These are phyloP conservation scores for Calephelis virginiensis DNA, from an alignment of 1,140 invertebrate species.

Conservation along the genomic window DNA sequence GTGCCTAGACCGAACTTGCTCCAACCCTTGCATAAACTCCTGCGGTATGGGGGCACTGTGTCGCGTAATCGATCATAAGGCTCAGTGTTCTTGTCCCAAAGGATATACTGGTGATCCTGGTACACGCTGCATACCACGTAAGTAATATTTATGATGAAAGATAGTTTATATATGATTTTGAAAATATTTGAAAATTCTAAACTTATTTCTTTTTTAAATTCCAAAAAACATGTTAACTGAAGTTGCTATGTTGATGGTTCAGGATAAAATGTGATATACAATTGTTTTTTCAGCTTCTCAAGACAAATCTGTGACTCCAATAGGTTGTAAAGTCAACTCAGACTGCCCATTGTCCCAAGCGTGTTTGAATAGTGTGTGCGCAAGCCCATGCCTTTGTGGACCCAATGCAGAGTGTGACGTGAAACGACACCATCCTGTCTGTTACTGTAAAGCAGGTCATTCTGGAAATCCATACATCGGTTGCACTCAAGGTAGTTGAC, in stretches of 20 bases:
- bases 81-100: slow-evolving; percentile 88
- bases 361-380: slow-evolving; percentile 88
- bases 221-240: too few relatives aligned
- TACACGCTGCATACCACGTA: slow-evolving; percentile 87
- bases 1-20: slow-evolving; percentile 87
- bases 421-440: slow-evolving; percentile 89
- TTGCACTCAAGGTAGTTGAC: slow-evolving; percentile 83
- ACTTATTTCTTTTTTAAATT: too few relatives aligned
- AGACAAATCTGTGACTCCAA: slow-evolving; percentile 73
- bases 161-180: slow-evolving; percentile 4
- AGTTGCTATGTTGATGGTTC: too few relatives aligned
- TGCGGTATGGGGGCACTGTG: slow-evolving; percentile 90
- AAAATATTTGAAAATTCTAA: too few relatives aligned
- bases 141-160: slow-evolving; percentile 61
- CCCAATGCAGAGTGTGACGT: slow-evolving; percentile 89
- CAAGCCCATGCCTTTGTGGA: slow-evolving; percentile 92
- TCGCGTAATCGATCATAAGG: slow-evolving; percentile 85
- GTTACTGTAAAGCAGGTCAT: slow-evolving; percentile 87
- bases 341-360: slow-evolving; percentile 89
- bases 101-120: slow-evolving; percentile 87
- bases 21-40: slow-evolving; percentile 87
- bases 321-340: slow-evolving; percentile 87
- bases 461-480: slow-evolving; percentile 91
- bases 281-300: slow-evolving; percentile 49
- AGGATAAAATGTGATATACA: slow-evolving; percentile 44